These are phyloP conservation scores for Andinoacara biseriatus DNA, from an alignment of 2,113 vertebrate species.

Conservation along the genomic window DNA sequence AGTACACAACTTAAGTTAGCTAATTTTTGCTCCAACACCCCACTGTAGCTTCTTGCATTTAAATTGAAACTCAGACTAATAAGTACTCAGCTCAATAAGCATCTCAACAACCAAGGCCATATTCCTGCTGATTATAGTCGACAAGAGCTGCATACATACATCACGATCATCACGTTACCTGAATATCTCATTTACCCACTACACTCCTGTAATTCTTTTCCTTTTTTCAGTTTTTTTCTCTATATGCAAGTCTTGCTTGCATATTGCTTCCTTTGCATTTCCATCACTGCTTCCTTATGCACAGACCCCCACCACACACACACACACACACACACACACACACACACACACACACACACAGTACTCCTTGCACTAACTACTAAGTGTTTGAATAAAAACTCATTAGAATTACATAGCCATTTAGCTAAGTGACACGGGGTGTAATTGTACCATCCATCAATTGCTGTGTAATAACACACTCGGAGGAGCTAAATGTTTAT, in stretches of 20 bases:
- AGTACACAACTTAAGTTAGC: neutral
- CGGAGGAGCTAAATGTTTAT: slow-evolving; percentile 82
- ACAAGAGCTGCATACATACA: slow-evolving; percentile 14
- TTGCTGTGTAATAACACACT: slow-evolving; percentile 81
- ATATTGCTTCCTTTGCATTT: slow-evolving; percentile 22
- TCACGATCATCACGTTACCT: slow-evolving; percentile 26
- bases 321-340: neutral
- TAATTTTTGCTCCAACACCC: neutral
- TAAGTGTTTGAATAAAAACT: slow-evolving; percentile 82
- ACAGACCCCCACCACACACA: neutral
- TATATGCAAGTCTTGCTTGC: neutral
- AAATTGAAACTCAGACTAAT: slow-evolving; percentile 4
- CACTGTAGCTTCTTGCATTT: neutral
- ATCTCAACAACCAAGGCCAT: neutral
- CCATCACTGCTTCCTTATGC: neutral
- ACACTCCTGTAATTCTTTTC: neutral
- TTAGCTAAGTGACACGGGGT: slow-evolving; percentile 83
- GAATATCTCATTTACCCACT: slow-evolving; percentile 19
- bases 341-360: neutral
- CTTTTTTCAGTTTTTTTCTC: neutral
- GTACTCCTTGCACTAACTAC: slow-evolving; percentile 66
- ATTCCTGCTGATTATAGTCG: neutral
- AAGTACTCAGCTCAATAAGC: neutral
- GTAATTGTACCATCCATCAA: slow-evolving; percentile 87
- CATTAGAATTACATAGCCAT: slow-evolving; percentile 84